These are phyloP conservation scores for Dryomyza anilis DNA, from an alignment of 2,888 invertebrate species.

Conservation along the genomic window DNA sequence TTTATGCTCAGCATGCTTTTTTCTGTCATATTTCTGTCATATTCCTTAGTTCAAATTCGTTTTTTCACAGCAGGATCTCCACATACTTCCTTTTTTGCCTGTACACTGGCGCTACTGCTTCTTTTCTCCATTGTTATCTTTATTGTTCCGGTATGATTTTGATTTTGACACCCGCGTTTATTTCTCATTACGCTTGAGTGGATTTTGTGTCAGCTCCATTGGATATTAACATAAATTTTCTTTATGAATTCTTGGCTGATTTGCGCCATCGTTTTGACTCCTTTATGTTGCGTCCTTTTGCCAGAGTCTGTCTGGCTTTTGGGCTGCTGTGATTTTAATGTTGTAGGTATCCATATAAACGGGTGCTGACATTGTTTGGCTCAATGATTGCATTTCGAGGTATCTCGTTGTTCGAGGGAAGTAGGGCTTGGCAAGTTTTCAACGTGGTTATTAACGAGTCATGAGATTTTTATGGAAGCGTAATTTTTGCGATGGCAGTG, in stretches of 20 bases:
- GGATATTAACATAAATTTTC: constrained; percentile 51
- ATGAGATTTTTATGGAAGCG: too few relatives aligned
- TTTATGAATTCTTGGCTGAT: constrained; percentile 35
- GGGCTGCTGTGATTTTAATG: constrained; percentile 9
- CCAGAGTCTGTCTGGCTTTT: constrained; percentile 34
- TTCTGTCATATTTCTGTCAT: constrained; percentile 31
- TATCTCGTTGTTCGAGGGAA: neutral
- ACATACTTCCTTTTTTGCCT: neutral
- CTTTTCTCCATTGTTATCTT: constrained; percentile 13
- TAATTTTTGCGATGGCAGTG: too few relatives aligned
- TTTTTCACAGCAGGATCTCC: constrained; percentile 15
- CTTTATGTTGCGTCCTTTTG: constrained; percentile 42
- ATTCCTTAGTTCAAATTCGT: constrained; percentile 25
- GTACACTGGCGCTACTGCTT: too few relatives aligned
- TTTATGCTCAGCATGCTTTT: neutral
- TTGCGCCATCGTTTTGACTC: constrained; percentile 29
- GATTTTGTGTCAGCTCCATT: constrained; percentile 47
- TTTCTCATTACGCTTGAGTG: constrained; percentile 47
- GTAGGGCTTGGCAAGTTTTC: too few relatives aligned
- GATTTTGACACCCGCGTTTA: constrained; percentile 39
- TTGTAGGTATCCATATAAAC: neutral
- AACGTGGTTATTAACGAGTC: neutral
- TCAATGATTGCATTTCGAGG: neutral
- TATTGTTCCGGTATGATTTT: constrained; percentile 16
- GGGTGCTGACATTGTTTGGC: too few relatives aligned